phyloP scores from a whole-genome alignment of 2,113 vertebrate genomes.

The Phalacrocorax brasilianus region DNA sequence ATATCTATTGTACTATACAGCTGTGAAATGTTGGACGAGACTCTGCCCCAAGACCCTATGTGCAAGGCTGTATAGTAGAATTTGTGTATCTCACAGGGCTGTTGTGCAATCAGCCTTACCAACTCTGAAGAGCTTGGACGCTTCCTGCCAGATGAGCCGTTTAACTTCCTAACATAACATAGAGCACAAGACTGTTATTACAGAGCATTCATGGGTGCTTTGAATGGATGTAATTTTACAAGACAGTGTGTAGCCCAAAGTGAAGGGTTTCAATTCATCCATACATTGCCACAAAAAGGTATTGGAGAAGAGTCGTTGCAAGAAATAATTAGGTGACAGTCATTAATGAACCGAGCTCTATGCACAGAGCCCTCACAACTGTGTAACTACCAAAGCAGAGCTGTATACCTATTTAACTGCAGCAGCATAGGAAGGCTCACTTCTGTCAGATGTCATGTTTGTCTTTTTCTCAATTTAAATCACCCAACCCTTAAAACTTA shows the following conservation, averaged over 20 bases:
- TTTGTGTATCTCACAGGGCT: not conserved
- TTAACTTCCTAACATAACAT: not conserved
- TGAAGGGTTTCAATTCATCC: not conserved
- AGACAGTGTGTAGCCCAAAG: not conserved
- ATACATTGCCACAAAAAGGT: not conserved
- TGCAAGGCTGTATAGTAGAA: not conserved
- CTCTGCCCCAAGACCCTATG: not conserved
- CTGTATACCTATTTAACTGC: not conserved
- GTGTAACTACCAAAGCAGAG: not conserved
- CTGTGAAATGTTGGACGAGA: not conserved
- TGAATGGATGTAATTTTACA: not conserved
- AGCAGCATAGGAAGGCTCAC: not conserved
- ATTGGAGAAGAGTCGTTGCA: not conserved
- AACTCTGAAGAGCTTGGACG: not conserved
- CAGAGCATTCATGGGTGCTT: not conserved
- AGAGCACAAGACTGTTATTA: not conserved
- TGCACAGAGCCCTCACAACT: not conserved
- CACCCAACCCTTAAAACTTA: not conserved
- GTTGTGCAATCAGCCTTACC: not conserved
- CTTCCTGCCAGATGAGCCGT: not conserved
- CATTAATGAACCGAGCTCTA: not conserved
- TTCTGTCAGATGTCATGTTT: not conserved
- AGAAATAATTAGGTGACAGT: not conserved
- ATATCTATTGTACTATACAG: not conserved
- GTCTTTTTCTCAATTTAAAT: not conserved